Base-by-base conservation (phyloP, 2,888 invertebrate genomes). In the Allacma fusca region DNA sequence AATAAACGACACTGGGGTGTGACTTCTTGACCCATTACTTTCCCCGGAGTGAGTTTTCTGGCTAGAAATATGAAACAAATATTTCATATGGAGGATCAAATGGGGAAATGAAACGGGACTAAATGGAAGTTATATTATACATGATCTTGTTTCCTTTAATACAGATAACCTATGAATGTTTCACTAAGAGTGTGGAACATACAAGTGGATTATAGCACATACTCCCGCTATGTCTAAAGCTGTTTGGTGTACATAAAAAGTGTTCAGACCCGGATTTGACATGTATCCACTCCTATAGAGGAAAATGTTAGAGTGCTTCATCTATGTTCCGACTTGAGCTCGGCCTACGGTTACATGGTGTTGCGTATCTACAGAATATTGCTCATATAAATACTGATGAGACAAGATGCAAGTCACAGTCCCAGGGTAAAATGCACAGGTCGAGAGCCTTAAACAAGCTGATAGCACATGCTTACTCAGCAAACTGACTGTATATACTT, bases 1-100 rank as follows among this genome's bases (percentile, higher is more conserved):
- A 69, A 40, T 43, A 40, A 23, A 23, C 21, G 70, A 26, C 34
- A 44, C 16, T 26, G 19, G 70, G 70, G 44, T 70, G 40, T 70
- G 44, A 26, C 70, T 50, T 43, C 26, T 70, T 70, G 70, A 70
- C 44, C 70, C 70, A 24, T 50, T 70, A 50, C 70, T 70, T 70
- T 70, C 57, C 70, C 70, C 24, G 70, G 50, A 44, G 70, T 70
- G n/a, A 19, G n/a, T 68, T 34, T 68, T 21, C 34, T 16, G 16
- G 50, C 50, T 50, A 50, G 50, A 50, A 50, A 50, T 50, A 50
- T 50, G 50, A 50, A 50, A 50, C 5, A 50, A 12, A 50, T 50
- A 50, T 50, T 50, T 50, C 50, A 50, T 16, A n/a, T 40, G 40
- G 40, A 50, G 19, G 5, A 50, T 50, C 50, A 5, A 50, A 5